These are phyloP conservation scores for Crocodylus rhombifer DNA, from an alignment of 2,797 vertebrate species.

Conservation along the genomic window DNA sequence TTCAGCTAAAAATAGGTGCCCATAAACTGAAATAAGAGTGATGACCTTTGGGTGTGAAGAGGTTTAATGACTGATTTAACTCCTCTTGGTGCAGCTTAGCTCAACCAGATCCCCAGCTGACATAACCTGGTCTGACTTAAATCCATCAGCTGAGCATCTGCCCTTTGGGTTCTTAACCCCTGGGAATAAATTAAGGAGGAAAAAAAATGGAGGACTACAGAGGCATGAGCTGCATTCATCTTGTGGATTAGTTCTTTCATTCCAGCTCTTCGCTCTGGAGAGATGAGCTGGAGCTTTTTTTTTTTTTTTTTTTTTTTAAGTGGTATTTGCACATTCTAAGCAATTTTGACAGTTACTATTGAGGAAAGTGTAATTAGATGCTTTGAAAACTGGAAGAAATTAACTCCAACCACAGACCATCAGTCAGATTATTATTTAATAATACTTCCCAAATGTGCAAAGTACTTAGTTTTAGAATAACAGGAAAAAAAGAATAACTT, in stretches of 20 bases:
- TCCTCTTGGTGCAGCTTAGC: too few relatives aligned
- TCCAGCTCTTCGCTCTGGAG: neutral
- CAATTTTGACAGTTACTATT: slow-evolving; percentile 30
- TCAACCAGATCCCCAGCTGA: accelerated
- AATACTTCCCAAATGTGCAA: slow-evolving; percentile 71
- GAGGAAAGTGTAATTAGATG: slow-evolving; percentile 58
- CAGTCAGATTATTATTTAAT: slow-evolving; percentile 61
- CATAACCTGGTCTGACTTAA: neutral
- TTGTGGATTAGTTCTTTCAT: neutral
- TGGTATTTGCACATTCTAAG: slow-evolving; percentile 34
- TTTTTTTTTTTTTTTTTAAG: neutral
- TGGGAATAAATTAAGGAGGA: neutral
- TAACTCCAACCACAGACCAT: slow-evolving; percentile 47
- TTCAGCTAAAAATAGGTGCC: too few relatives aligned
- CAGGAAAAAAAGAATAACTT: slow-evolving; percentile 52
- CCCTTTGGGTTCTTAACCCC: accelerated
- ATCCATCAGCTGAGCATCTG: neutral
- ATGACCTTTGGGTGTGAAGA: too few relatives aligned
- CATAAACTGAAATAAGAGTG: too few relatives aligned
- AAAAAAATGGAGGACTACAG: neutral
- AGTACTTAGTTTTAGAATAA: slow-evolving; percentile 71
- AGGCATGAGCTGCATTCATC: accelerated
- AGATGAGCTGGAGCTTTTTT: neutral
- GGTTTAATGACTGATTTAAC: too few relatives aligned
- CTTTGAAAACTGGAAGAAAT: slow-evolving; percentile 70